These are phyloP conservation scores for Lasiommata megera DNA, from an alignment of 2,888 invertebrate genomes.

Conservation along the genomic window DNA sequence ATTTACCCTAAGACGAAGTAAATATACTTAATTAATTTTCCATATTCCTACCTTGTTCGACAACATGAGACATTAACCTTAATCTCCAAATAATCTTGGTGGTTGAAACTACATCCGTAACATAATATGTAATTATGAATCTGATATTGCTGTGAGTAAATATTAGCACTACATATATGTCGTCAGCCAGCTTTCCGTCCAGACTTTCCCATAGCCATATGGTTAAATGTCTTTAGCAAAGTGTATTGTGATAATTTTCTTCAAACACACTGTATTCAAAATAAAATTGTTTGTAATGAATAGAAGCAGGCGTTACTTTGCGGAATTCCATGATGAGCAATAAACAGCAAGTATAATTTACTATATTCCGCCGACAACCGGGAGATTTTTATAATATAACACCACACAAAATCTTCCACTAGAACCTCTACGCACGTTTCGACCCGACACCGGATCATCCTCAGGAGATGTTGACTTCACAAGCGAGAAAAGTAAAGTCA, in stretches of 20 bases:
- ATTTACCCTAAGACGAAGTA: neutral
- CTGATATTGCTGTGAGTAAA: neutral
- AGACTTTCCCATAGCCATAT: neutral
- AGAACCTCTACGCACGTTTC: too few species aligned
- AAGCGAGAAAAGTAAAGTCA: too few species aligned
- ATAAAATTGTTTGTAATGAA: neutral
- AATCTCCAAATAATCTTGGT: neutral
- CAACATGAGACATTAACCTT: neutral
- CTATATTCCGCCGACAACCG: too few species aligned
- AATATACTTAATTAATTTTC: conserved; percentile 4
- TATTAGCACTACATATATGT: neutral
- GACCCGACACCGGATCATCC: too few species aligned
- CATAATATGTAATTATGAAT: neutral
- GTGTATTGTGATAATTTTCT: neutral
- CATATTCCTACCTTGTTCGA: neutral
- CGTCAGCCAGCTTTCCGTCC: neutral
- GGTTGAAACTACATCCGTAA: neutral
- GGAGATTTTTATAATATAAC: too few species aligned
- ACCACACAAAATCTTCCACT: too few species aligned
- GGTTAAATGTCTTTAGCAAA: neutral
- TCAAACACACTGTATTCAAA: neutral
- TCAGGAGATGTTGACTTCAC: too few species aligned
- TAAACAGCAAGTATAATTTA: too few species aligned
- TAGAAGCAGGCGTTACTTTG: too few species aligned
- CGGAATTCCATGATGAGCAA: too few species aligned